These are phyloP conservation scores for Brachypalpus laphriformis DNA, from an alignment of 2,888 invertebrate species.

Conservation along the genomic window DNA sequence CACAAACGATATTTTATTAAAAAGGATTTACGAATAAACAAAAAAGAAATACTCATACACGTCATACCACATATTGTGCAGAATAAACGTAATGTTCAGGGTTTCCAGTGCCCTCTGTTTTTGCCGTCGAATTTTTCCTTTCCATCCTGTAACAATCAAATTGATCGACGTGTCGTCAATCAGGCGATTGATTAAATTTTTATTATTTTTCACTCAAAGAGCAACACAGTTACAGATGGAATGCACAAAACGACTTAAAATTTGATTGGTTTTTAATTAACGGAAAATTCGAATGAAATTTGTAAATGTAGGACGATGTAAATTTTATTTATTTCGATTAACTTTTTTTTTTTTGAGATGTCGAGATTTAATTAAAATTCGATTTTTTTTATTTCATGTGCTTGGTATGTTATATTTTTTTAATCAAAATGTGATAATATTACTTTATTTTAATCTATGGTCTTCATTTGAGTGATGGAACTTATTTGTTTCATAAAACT, in stretches of 20 bases:
- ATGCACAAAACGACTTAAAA: constrained; percentile 74
- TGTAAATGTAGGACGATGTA: constrained; percentile 19
- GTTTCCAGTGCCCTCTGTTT: not conserved
- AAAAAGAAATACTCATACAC: not conserved
- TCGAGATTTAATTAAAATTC: constrained; percentile 56
- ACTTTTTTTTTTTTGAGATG: constrained; percentile 1
- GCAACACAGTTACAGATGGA: constrained; percentile 50
- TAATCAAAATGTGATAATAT: constrained; percentile 41
- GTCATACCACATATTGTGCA: not conserved
- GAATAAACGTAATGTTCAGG: not conserved
- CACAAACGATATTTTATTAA: not conserved
- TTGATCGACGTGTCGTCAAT: constrained; percentile 73
- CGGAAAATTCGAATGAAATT: constrained; percentile 75
- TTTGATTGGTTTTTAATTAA: constrained; percentile 82
- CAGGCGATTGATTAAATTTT: constrained; percentile 71
- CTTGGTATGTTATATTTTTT: not conserved
- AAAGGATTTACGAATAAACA: not conserved
- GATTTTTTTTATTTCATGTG: constrained; percentile 4
- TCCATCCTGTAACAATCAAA: constrained; percentile 50
- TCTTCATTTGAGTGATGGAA: no score
- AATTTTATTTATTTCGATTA: constrained; percentile 30
- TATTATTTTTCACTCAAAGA: constrained; percentile 69
- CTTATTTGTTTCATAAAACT: no score
- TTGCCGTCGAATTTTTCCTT: constrained; percentile 15
- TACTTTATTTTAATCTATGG: constrained; percentile 18